These are phyloP conservation scores for Eublepharis macularius DNA, from an alignment of 2,113 vertebrate species.

Conservation along the genomic window DNA sequence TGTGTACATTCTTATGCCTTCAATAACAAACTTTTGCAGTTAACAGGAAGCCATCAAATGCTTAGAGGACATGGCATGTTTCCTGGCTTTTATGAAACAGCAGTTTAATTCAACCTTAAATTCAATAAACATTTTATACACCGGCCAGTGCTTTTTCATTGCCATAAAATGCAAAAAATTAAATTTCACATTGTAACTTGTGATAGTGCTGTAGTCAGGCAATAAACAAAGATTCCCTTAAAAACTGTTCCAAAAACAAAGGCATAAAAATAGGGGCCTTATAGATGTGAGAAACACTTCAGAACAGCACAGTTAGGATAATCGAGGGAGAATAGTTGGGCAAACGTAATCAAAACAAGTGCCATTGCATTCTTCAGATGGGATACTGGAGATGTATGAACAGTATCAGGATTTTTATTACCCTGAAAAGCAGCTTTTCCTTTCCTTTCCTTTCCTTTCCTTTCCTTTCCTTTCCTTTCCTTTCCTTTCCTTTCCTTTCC, in stretches of 20 bases:
- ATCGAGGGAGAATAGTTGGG: background rate
- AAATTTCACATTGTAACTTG: background rate
- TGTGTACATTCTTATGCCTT: background rate
- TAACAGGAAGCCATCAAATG: background rate
- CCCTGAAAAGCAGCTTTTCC: no score
- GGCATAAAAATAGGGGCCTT: background rate
- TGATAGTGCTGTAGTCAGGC: background rate
- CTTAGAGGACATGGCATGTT: background rate
- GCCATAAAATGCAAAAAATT: constrained; percentile 16
- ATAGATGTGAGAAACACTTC: background rate
- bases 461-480: no score
- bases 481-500: no score
- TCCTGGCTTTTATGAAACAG: constrained; percentile 12
- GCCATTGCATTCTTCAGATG: background rate
- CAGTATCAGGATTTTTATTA: no score
- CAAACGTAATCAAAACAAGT: background rate
- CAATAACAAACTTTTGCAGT: constrained; percentile 2
- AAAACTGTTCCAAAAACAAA: background rate
- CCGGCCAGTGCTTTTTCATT: background rate
- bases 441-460: no score
- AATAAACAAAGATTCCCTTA: background rate
- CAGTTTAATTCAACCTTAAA: constrained; percentile 20
- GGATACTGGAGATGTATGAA: background rate
- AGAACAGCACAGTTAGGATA: background rate
- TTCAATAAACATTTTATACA: background rate